These are phyloP conservation scores for Lepus timidus DNA, from an alignment of 2,113 vertebrate genomes.

Conservation along the genomic window DNA sequence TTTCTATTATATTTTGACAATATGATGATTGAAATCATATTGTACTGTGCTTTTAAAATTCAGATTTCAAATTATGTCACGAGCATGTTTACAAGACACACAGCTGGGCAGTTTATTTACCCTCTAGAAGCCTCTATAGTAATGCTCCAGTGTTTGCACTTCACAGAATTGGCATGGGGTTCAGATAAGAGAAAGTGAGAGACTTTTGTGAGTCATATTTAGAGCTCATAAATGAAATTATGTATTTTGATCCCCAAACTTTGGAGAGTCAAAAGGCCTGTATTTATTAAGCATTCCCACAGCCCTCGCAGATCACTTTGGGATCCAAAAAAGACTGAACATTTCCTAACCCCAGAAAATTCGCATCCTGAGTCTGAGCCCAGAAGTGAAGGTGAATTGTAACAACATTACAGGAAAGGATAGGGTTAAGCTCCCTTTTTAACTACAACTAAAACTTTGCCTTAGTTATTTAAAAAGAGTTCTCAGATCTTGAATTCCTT, in stretches of 20 bases:
- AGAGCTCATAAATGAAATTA: not conserved
- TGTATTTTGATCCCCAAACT: not conserved
- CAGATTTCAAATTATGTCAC: not conserved
- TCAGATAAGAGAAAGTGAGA: not conserved
- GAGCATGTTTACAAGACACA: not conserved
- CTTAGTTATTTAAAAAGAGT: conserved; percentile 47
- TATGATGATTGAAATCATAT: conserved; percentile 35
- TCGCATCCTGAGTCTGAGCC: not conserved
- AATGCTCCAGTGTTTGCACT: not conserved
- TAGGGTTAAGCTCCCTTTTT: not conserved
- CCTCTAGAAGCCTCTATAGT: not conserved
- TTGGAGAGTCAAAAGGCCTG: not conserved
- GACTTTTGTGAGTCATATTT: not conserved
- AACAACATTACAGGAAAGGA: conserved; percentile 12
- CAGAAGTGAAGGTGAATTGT: not conserved
- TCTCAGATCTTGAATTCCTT: conserved; percentile 53
- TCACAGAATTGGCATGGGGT: not conserved
- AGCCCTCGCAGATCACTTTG: not conserved
- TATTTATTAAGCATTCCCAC: not conserved
- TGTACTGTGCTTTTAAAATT: not conserved
- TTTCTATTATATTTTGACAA: conserved; percentile 50
- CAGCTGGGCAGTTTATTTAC: not conserved
- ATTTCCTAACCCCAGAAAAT: not conserved
- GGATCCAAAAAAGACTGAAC: not conserved
- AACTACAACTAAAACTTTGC: not conserved